These are phyloP conservation scores for Grammomys dolichurus DNA, from an alignment of 2,113 vertebrate genomes.

Conservation along the genomic window DNA sequence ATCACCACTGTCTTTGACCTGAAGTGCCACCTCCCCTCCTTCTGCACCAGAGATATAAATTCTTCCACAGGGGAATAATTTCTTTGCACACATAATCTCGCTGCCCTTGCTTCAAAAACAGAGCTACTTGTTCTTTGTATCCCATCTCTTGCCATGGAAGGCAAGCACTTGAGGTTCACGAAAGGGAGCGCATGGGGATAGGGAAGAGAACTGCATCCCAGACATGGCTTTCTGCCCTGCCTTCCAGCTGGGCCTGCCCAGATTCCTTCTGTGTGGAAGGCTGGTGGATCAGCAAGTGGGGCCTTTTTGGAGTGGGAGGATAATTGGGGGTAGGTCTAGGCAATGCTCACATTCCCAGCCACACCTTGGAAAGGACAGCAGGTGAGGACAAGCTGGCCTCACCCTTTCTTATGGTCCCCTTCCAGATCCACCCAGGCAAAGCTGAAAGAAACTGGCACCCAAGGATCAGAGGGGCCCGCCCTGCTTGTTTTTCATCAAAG, in stretches of 20 bases:
- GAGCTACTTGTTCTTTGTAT: not conserved
- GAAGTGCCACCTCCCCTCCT: not conserved
- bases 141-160: not conserved
- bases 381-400: constrained; percentile 59
- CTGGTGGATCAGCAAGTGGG: not conserved
- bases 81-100: not conserved
- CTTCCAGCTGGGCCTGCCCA: not conserved
- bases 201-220: rapidly evolving
- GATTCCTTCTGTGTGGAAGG: constrained; percentile 21
- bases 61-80: not conserved
- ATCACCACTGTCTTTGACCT: not conserved
- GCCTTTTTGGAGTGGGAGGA: not conserved
- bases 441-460: not conserved
- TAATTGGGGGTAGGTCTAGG: not conserved
- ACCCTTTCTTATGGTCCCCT: constrained; percentile 9
- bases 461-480: constrained; percentile 48
- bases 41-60: not conserved
- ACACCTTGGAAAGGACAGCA: constrained; percentile 62
- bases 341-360: constrained; percentile 54
- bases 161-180: not conserved
- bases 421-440: constrained; percentile 58
- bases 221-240: not conserved
- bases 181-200: rapidly evolving
- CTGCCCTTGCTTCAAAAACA: not conserved
- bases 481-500: constrained; percentile 34